These are phyloP conservation scores for Microplitis mediator DNA, from an alignment of 1,140 invertebrate genomes.

Conservation along the genomic window DNA sequence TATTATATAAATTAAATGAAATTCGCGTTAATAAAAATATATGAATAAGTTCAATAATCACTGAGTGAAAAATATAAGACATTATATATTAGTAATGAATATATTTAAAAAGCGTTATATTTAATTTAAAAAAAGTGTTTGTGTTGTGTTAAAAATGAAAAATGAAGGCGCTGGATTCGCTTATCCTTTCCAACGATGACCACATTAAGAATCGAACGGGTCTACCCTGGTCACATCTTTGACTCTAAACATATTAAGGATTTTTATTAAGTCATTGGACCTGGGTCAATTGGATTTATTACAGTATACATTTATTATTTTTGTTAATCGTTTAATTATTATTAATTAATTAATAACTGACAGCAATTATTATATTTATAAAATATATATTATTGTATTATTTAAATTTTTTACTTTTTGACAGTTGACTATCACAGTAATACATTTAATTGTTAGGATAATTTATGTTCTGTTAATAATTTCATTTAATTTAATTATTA, in stretches of 20 bases:
- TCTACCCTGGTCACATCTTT: not conserved
- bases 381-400: too few species aligned
- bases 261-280: constrained; percentile 2
- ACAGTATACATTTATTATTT: not conserved
- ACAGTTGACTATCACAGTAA: too few species aligned
- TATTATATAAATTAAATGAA: not conserved
- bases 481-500: too few species aligned
- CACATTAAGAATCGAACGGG: not conserved
- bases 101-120: too few species aligned
- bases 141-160: not conserved
- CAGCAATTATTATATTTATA: not conserved
- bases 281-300: not conserved
- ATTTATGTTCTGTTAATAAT: too few species aligned
- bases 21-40: not conserved
- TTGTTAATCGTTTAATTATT: not conserved
- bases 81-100: not conserved
- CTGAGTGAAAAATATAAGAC: not conserved
- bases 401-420: not conserved
- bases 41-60: not conserved
- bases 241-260: not conserved
- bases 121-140: not conserved
- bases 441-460: too few species aligned
- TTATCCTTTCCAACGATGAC: not conserved
- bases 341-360: not conserved
- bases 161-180: not conserved